phyloP scores from a whole-genome alignment of 2,797 vertebrate genomes.

The Falco columbarius region DNA sequence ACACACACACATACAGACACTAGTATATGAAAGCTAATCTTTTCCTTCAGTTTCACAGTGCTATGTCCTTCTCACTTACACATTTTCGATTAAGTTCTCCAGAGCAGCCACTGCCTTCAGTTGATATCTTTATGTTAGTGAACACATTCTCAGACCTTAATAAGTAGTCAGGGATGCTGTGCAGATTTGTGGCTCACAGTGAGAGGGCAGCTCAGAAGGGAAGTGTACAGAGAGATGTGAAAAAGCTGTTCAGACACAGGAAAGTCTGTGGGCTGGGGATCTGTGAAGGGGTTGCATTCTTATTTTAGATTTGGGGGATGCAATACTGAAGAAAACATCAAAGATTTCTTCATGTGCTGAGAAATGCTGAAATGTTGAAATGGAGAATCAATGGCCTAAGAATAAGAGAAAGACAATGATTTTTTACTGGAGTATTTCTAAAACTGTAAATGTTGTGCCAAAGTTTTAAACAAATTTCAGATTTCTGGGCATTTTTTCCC shows the following conservation, averaged over 20 bases:
- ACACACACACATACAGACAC: neutral
- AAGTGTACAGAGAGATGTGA: neutral
- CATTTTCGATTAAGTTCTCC: neutral
- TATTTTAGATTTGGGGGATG: neutral
- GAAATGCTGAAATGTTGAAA: neutral
- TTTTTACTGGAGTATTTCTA: neutral
- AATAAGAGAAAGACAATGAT: neutral
- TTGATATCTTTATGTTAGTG: neutral
- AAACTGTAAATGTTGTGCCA: neutral
- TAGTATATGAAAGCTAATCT: neutral
- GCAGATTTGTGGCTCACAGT: neutral
- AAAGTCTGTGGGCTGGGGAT: neutral
- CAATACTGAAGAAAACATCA: neutral
- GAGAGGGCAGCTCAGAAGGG: neutral
- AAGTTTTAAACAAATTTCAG: neutral
- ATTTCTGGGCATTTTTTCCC: neutral
- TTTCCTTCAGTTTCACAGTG: neutral
- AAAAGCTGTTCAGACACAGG: neutral
- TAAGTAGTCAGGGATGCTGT: neutral
- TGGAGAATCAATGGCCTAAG: neutral
- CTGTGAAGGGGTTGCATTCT: neutral
- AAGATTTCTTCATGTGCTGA: neutral
- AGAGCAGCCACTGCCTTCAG: neutral
- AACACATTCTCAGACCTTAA: neutral
- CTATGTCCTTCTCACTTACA: neutral